Conservation (phyloP, 1,140 invertebrate species). For the Nasonia giraulti region DNA sequence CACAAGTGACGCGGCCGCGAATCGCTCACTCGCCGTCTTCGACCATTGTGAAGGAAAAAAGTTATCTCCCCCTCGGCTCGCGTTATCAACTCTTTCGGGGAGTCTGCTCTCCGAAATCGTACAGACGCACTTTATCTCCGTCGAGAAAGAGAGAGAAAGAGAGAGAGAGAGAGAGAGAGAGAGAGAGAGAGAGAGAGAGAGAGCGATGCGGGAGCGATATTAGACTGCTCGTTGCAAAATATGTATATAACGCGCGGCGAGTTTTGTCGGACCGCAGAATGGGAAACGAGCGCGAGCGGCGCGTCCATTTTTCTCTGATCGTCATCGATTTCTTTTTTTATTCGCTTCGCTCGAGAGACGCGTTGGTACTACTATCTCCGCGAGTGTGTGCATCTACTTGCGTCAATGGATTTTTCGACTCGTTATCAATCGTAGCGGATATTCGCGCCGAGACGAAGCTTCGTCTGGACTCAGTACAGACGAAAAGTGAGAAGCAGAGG, state of each 20-base stretch:
- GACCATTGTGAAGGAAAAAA: not conserved
- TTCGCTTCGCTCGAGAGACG: conserved; percentile 25
- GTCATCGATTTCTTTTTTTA: conserved; percentile 23
- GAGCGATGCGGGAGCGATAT: too few relatives aligned
- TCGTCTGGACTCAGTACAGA: not conserved
- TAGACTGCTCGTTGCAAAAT: not conserved
- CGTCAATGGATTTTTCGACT: conserved; percentile 69
- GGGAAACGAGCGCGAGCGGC: not conserved
- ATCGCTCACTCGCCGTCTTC: too few relatives aligned
- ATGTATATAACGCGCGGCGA: not conserved
- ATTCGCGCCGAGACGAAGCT: not conserved
- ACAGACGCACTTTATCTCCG: too few relatives aligned
- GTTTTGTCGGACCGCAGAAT: not conserved
- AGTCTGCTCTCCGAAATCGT: not conserved
- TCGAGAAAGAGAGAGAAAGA: too few relatives aligned
- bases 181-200: too few relatives aligned
- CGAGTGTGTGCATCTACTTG: conserved; percentile 50
- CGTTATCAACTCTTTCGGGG: not conserved
- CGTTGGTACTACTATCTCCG: conserved; percentile 52
- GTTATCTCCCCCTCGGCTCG: not conserved
- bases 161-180: too few relatives aligned
- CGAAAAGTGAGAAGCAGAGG: not conserved
- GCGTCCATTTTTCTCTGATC: too few relatives aligned
- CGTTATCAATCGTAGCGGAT: not conserved
- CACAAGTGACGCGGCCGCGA: too few relatives aligned